A percentile compares a stretch with the other conserved stretches of the same genome.
Conservation (phyloP, 2,113 vertebrate genomes). For the Psittacula cyanocephala region DNA sequence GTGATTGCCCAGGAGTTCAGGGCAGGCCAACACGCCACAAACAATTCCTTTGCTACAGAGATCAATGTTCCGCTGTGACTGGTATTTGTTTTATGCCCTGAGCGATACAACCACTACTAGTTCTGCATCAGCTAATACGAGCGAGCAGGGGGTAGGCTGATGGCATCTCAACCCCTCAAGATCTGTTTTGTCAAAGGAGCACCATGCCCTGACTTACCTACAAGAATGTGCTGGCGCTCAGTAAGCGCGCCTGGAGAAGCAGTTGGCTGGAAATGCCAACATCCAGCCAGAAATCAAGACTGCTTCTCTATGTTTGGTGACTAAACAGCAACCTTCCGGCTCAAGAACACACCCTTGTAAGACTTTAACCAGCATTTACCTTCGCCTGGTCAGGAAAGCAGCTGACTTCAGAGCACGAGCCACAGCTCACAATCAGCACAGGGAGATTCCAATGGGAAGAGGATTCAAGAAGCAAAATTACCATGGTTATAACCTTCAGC, state of each 20-base stretch:
- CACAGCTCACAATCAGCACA: background rate
- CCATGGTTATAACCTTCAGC: background rate
- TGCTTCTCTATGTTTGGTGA: background rate
- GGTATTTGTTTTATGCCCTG: background rate
- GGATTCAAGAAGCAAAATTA: background rate
- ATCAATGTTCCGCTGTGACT: background rate
- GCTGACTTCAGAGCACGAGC: background rate
- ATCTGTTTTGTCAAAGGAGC: background rate
- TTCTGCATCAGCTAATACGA: background rate
- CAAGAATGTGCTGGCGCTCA: background rate
- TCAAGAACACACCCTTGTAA: background rate
- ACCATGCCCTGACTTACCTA: background rate
- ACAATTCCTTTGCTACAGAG: conserved; percentile 18
- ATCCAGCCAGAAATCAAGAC: background rate
- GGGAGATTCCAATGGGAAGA: background rate
- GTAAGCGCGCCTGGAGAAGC: accelerated
- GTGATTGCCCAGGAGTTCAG: conserved; percentile 5
- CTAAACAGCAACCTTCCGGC: background rate
- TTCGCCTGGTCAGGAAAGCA: background rate
- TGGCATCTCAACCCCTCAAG: background rate
- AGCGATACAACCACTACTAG: background rate
- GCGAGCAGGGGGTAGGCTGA: background rate
- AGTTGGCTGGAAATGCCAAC: background rate
- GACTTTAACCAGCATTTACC: background rate
- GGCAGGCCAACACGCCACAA: background rate